phyloP scores from a whole-genome alignment of 1,140 invertebrate species.

The Oscheius sp. region DNA sequence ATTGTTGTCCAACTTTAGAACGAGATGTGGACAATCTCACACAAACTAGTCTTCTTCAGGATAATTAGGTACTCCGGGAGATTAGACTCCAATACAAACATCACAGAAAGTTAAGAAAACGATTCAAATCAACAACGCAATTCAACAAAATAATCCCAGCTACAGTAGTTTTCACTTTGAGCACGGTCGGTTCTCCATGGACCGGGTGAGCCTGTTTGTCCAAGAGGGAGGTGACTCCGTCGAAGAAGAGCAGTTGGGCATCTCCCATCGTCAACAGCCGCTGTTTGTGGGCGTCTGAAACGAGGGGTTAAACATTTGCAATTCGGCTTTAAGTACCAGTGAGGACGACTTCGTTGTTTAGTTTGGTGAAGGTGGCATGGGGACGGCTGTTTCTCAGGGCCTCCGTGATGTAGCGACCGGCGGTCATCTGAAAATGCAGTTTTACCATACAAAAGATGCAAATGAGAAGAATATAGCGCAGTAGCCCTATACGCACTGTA shows the following conservation, averaged over 20 bases:
- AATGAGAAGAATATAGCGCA: too few relatives aligned
- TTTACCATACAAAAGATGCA: too few relatives aligned
- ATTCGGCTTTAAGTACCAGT: not conserved
- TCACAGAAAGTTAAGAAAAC: too few relatives aligned
- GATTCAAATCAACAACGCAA: too few relatives aligned
- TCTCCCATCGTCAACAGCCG: conserved; percentile 6
- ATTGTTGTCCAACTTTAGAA: too few relatives aligned
- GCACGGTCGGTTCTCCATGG: not conserved
- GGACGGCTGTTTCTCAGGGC: not conserved
- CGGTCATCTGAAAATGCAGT: not conserved
- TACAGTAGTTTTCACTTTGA: conserved; percentile 18
- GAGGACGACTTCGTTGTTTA: not conserved
- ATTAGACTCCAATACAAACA: too few relatives aligned
- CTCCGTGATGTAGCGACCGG: not conserved
- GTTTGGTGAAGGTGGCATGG: not conserved
- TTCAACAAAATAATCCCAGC: too few relatives aligned
- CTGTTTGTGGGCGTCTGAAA: not conserved
- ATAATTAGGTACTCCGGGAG: too few relatives aligned
- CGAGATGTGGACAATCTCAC: too few relatives aligned
- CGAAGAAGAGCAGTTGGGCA: conserved; percentile 8
- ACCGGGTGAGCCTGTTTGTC: conserved; percentile 15
- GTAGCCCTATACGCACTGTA: too few relatives aligned
- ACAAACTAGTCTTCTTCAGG: too few relatives aligned
- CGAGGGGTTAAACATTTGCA: not conserved
- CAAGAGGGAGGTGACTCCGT: conserved; percentile 8